Percentiles rank a stretch among this genome's conserved stretches.
Evolutionary conservation across 1,140 invertebrate species (phyloP).

Genomic region (Drosophila bifasciata): DNA sequence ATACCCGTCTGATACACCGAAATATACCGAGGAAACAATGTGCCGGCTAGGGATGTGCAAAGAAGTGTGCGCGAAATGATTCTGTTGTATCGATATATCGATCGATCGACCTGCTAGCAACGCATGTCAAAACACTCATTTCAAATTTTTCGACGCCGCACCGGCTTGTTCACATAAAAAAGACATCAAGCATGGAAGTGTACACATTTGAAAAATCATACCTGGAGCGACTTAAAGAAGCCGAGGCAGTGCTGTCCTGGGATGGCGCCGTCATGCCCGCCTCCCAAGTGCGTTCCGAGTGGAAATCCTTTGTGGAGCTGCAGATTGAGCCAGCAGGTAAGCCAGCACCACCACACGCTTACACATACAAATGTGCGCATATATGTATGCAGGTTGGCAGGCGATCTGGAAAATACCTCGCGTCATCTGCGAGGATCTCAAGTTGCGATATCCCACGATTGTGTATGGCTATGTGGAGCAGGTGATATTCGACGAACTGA

Average conservation of each 20-base stretch:
- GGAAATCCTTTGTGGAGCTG: slow-evolving; percentile 86
- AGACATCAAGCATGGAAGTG: slow-evolving; percentile 84
- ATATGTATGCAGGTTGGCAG: slow-evolving; percentile 85
- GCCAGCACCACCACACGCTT: slow-evolving; percentile 10
- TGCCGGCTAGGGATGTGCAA: neutral
- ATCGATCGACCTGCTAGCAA: slow-evolving; percentile 39
- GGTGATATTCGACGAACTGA: slow-evolving; percentile 84
- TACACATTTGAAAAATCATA: slow-evolving; percentile 86
- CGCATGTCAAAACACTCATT: slow-evolving; percentile 36
- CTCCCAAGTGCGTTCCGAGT: slow-evolving; percentile 85
- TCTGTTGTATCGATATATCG: no score
- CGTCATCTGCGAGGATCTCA: slow-evolving; percentile 85
- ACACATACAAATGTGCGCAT: neutral
- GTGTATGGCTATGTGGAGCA: slow-evolving; percentile 86
- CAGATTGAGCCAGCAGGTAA: slow-evolving; percentile 85
- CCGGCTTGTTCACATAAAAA: neutral
- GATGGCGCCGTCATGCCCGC: slow-evolving; percentile 84
- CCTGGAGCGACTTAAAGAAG: slow-evolving; percentile 85
- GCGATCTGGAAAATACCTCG: slow-evolving; percentile 88
- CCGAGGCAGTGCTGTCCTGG: slow-evolving; percentile 85
- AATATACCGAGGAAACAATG: neutral
- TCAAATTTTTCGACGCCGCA: slow-evolving; percentile 48
- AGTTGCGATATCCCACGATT: slow-evolving; percentile 86
- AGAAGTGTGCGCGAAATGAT: no score
- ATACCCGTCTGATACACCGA: no score